Evolutionary conservation across 1,140 invertebrate species (phyloP).

Genomic region (Tetragonula clypearis): DNA sequence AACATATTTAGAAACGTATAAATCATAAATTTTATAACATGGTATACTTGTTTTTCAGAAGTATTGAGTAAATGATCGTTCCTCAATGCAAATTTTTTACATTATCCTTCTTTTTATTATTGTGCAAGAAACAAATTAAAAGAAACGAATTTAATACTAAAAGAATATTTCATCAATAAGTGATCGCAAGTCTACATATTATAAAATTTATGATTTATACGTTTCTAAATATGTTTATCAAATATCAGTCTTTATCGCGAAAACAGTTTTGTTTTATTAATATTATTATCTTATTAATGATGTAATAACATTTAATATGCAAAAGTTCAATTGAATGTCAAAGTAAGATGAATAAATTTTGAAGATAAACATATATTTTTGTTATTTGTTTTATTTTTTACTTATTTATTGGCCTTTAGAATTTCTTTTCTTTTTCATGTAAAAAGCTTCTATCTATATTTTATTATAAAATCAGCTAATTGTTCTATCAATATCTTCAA

Average conservation of each 20-base stretch:
- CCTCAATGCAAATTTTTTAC: background rate
- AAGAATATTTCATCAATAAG: background rate
- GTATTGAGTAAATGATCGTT: background rate
- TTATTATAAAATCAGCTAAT: slow-evolving; percentile 46
- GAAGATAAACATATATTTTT: background rate
- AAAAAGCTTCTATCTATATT: background rate
- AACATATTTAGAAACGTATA: too few species aligned
- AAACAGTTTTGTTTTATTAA: background rate
- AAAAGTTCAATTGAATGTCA: background rate
- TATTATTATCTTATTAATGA: background rate
- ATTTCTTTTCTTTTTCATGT: background rate
- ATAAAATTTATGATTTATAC: background rate
- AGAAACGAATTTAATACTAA: background rate
- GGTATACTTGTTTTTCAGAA: background rate
- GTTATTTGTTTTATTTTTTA: too few species aligned
- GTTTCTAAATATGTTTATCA: background rate
- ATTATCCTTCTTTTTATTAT: too few species aligned
- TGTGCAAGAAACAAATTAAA: background rate
- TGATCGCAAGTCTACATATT: too few species aligned
- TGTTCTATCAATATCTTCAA: slow-evolving; percentile 18
- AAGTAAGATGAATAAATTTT: background rate
- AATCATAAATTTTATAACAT: too few species aligned
- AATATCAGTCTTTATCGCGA: background rate
- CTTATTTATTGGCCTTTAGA: background rate
- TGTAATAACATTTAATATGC: background rate